Percentiles rank a stretch among this genome's conserved stretches.
phyloP scores from a whole-genome alignment of 1,140 invertebrate genomes.

The Neodiprion virginianus region DNA sequence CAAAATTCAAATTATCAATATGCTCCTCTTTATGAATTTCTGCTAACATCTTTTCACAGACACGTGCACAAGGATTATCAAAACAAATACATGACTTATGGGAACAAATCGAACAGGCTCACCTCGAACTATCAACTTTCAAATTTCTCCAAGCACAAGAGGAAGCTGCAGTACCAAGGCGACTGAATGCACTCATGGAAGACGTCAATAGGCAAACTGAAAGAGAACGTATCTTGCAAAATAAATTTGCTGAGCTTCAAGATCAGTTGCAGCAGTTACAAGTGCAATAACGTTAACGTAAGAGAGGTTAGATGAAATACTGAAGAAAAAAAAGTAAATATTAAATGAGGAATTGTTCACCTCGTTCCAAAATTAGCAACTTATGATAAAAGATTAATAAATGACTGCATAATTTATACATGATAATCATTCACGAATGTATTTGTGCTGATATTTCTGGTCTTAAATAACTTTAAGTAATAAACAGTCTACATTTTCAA shows the following conservation, averaged over 20 bases:
- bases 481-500: conserved; percentile 50
- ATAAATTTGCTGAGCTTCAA: conserved; percentile 76
- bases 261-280: conserved; percentile 61
- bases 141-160: conserved; percentile 91
- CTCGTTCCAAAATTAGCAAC: too few species aligned
- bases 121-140: conserved; percentile 92
- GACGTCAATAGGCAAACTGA: conserved; percentile 93
- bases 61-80: conserved; percentile 82
- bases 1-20: conserved; percentile 8
- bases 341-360: too few species aligned
- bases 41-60: conserved; percentile 55
- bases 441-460: too few species aligned
- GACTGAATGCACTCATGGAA: conserved; percentile 87
- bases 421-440: too few species aligned
- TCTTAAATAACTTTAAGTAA: too few species aligned
- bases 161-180: conserved; percentile 85
- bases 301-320: background rate
- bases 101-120: conserved; percentile 89
- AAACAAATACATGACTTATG: conserved; percentile 90
- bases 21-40: background rate
- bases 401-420: too few species aligned
- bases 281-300: conserved; percentile 14
- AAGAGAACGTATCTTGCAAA: conserved; percentile 87
- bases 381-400: too few species aligned
- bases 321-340: too few species aligned